Evolutionary conservation across 2,888 invertebrate species (phyloP), one percentile per base, ranked within the genome.

Genomic region (Plebejus melissa): DNA sequence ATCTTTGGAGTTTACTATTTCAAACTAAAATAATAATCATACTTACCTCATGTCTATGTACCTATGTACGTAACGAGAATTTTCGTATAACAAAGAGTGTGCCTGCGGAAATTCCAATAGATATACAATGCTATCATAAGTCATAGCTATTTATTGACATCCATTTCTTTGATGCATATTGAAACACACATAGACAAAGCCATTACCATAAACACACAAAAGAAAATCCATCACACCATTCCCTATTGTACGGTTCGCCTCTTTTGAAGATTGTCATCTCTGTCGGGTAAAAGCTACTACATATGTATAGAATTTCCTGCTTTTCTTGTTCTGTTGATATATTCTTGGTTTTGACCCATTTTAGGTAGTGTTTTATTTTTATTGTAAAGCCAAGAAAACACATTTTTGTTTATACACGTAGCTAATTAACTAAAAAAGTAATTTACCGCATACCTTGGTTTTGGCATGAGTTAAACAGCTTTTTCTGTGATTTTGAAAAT

Each of bases 181-280:
- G 32, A 65, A 5, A 65, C 32, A 65, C 65, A 65, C 65, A 65
- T 65, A 65, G 65, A 32, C 65, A 65, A 36, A 65, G 22, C 65
- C 32, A 65, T 65, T 65, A 65, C 65, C 65, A 65, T 65, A 65
- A 65, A 65, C 32, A 65, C 65, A 65, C 65, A 65, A 65, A 65
- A 36, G 32, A 65, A 65, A 65, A 65, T 65, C 65, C 65, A 65
- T 65, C 65, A 65, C 65, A 65, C 65, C 36, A 65, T 36, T 32
- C 65, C 65, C 65, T 9, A 65, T 65, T 65, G 65, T 65, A 65
- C 32, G 65, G 65, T 32, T 65, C 32, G 65, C 65, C 65, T 65
- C 65, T 65, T 65, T 65, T 65, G 32, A 65, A 65, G 65, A 65
- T 65, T 65, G 65, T 65, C 65, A 65, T 65, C 65, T 65, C 13